Evolutionary conservation across 2,888 invertebrate species (phyloP).

Genomic region (Tetheella fluctuosa): DNA sequence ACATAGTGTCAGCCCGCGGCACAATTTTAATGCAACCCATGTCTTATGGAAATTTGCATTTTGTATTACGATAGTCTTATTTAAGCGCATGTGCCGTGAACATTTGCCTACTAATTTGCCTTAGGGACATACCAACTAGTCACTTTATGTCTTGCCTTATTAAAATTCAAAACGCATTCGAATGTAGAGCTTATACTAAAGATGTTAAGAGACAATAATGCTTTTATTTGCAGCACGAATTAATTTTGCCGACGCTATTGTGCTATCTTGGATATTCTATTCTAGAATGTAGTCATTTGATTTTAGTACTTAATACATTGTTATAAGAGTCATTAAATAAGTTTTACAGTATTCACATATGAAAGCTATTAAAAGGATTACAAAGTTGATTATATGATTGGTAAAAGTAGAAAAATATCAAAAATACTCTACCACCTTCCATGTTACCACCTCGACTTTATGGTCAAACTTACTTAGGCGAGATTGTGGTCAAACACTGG

Average conservation of each 20-base stretch:
- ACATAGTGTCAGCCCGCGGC: slow-evolving; percentile 37
- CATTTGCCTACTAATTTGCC: slow-evolving; percentile 59
- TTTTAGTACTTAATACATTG: neutral
- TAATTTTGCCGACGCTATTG: neutral
- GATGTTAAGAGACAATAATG: neutral
- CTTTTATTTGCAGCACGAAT: slow-evolving; percentile 1
- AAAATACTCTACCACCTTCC: too few species aligned
- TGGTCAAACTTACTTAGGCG: too few species aligned
- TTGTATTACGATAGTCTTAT: slow-evolving; percentile 56
- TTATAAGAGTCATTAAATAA: neutral
- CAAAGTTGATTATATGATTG: neutral
- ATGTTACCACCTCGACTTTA: too few species aligned
- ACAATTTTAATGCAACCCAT: slow-evolving; percentile 38
- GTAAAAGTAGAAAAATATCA: neutral
- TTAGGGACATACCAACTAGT: slow-evolving; percentile 31
- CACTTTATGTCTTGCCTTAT: neutral
- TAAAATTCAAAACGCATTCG: slow-evolving; percentile 1
- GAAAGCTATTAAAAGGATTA: neutral
- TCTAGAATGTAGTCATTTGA: neutral
- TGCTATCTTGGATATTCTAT: neutral
- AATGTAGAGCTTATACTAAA: slow-evolving; percentile 13
- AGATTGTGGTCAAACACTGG: too few species aligned
- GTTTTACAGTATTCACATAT: neutral
- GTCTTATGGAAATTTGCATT: slow-evolving; percentile 57
- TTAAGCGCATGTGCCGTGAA: slow-evolving; percentile 46